Conservation (phyloP, 1,140 invertebrate genomes). For the Zaprionus davidi region DNA sequence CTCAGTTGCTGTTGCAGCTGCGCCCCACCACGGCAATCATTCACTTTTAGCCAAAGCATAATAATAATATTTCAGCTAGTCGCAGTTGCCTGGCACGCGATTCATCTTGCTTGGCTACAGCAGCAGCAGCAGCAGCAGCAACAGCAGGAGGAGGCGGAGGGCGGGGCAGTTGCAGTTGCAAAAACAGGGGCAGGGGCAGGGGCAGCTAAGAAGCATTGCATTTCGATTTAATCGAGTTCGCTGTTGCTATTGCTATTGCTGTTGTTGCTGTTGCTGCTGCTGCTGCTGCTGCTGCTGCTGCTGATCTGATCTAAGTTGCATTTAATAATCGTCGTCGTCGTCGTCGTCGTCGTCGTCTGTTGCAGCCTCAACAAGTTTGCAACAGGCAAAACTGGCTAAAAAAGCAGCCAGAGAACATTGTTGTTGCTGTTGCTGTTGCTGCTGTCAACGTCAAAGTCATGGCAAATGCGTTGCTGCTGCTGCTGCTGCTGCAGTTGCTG, state of each 20-base stretch:
- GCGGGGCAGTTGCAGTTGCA: background rate
- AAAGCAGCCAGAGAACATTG: conserved; percentile 41
- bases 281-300: conserved; percentile 37
- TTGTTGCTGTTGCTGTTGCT: conserved; percentile 43
- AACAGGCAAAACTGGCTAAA: conserved; percentile 71
- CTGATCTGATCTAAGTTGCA: conserved; percentile 80
- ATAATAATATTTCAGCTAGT: conserved; percentile 83
- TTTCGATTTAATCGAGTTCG: conserved; percentile 80
- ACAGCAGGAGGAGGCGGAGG: background rate
- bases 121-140: conserved; percentile 11
- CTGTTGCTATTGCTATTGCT: conserved; percentile 33
- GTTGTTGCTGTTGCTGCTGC: conserved; percentile 17
- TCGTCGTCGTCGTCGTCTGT: conserved; percentile 35
- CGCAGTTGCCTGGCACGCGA: conserved; percentile 78
- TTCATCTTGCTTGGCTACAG: conserved; percentile 62
- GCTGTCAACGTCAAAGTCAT: conserved; percentile 58
- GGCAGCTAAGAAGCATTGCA: conserved; percentile 68
- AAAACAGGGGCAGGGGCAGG: conserved; percentile 8
- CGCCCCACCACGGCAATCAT: conserved; percentile 69
- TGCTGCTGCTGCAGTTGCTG: conserved; percentile 36
- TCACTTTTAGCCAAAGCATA: conserved; percentile 81
- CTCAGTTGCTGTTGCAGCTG: conserved; percentile 51
- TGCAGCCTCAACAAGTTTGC: conserved; percentile 69
- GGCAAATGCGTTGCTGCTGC: conserved; percentile 48
- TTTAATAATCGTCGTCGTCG: conserved; percentile 74